Evolutionary conservation across 35 echinoderm and acorn worm genomes (phyloP).

Genomic region (Ophiothrix spiculata): DNA sequence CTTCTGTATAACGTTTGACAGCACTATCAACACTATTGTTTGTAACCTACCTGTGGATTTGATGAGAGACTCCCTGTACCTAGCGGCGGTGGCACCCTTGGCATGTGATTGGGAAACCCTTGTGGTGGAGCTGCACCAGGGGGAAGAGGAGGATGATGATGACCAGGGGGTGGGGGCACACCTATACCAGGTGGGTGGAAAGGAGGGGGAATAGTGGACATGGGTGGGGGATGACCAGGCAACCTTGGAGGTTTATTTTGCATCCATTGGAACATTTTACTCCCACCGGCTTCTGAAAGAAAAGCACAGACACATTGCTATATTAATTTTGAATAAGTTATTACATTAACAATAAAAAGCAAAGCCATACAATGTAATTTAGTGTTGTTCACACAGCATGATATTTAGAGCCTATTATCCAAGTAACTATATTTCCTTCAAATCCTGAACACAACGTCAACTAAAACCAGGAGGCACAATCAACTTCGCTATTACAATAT

Average conservation of each 20-base stretch:
- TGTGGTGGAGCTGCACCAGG: background rate
- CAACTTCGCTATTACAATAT: too few relatives aligned
- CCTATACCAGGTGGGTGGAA: background rate
- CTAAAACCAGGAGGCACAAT: too few relatives aligned
- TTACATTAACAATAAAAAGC: background rate
- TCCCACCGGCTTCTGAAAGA: conserved; percentile 37
- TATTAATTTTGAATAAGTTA: background rate
- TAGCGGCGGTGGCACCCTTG: conserved; percentile 39
- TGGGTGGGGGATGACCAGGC: conserved; percentile 8
- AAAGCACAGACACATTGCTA: background rate
- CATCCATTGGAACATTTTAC: conserved; percentile 91
- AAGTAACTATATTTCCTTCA: too few relatives aligned
- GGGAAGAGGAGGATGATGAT: background rate
- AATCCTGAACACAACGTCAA: too few relatives aligned
- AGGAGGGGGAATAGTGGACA: conserved; percentile 23
- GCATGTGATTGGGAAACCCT: conserved; percentile 6
- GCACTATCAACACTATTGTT: background rate
- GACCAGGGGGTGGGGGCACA: background rate
- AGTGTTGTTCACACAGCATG: too few relatives aligned
- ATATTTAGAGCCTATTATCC: too few relatives aligned
- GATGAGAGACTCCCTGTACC: conserved; percentile 23
- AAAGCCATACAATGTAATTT: too few relatives aligned
- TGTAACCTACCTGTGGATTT: conserved; percentile 37
- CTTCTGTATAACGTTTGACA: too few relatives aligned
- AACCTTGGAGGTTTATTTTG: conserved; percentile 35